phyloP scores from a whole-genome alignment of 53 echinoderm and acorn worm genomes.

The Hippasteria phrygiana region DNA sequence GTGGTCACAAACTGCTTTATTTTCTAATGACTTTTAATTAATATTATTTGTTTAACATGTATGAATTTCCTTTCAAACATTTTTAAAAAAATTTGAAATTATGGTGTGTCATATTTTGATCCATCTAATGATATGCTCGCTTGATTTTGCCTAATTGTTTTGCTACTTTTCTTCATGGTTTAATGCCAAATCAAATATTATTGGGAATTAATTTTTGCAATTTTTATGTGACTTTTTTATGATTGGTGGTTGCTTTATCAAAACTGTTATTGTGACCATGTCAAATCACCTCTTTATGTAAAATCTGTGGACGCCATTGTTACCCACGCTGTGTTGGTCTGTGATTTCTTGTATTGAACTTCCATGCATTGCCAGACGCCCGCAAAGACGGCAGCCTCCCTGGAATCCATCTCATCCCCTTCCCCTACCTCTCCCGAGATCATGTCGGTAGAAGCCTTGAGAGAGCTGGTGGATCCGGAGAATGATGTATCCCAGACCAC shows the following conservation, averaged over 20 bases:
- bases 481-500: not conserved
- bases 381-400: not conserved
- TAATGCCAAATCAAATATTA: too few relatives aligned
- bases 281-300: not conserved
- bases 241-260: too few relatives aligned
- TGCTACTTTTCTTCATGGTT: too few relatives aligned
- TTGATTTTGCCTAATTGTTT: too few relatives aligned
- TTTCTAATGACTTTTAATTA: not conserved
- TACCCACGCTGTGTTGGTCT: not conserved
- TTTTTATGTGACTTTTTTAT: too few relatives aligned
- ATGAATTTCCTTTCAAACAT: too few relatives aligned
- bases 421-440: constrained; percentile 27
- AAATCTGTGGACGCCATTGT: not conserved
- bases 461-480: constrained; percentile 67
- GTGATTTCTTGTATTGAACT: constrained; percentile 47
- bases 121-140: too few relatives aligned
- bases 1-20: too few relatives aligned
- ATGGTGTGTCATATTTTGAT: too few relatives aligned
- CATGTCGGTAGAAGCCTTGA: constrained; percentile 69
- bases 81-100: too few relatives aligned
- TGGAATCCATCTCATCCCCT: constrained; percentile 21
- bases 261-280: not conserved
- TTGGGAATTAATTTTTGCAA: too few relatives aligned
- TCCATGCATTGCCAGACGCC: constrained; percentile 31
- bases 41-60: not conserved